Base-by-base conservation (phyloP, 2,797 vertebrate genomes). In the Steatocranus sp. region DNA sequence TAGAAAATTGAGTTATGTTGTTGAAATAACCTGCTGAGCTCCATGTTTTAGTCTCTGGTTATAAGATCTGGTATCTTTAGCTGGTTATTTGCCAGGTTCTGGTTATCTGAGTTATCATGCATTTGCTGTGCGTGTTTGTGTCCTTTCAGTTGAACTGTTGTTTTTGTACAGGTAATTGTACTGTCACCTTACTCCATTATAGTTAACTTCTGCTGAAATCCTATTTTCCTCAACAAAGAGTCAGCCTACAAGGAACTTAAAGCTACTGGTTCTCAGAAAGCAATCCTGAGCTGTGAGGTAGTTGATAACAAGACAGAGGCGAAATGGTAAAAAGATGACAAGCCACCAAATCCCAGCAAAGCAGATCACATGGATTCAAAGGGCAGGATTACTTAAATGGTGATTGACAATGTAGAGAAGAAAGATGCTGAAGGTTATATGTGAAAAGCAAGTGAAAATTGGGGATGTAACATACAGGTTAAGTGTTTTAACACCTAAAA, bases 321-420 rank as follows among this genome's bases (percentile, higher is more conserved):
- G 61, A 96, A 96, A 41, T 97, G 97, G 96, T 96, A 90, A 88
- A 97, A 96, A 50, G 95, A 97, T 1, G 95, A 95, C 7, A 96
- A 96, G 53, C 91, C 91, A 41, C 81, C 97, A 80, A 93, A 85
- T 8, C 63, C 94, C 5, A 94, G 91, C 83, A 96, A 91, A 51
- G 94, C 90, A 5, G 43, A 95, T 10, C 95, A 68, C 4, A 18
- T 93, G 14, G 97, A 97, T 73, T 90, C 95, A 0, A 94, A 91
- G 14, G 97, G 90, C 25, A 94, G 92, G 83, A 89, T n/a, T 43
- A 93, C 95, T 7, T 87, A 85, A 76, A 90, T 97, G 81, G 86
- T 97, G 80, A 86, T 97, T 14, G 95, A 96, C 20, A 94, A 94
- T 2, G 93, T 94, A 8, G 96, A 96, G 83, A 93, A 92, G 85